phyloP scores from a whole-genome alignment of 1,140 invertebrate species.

The Drosophila lowei region DNA sequence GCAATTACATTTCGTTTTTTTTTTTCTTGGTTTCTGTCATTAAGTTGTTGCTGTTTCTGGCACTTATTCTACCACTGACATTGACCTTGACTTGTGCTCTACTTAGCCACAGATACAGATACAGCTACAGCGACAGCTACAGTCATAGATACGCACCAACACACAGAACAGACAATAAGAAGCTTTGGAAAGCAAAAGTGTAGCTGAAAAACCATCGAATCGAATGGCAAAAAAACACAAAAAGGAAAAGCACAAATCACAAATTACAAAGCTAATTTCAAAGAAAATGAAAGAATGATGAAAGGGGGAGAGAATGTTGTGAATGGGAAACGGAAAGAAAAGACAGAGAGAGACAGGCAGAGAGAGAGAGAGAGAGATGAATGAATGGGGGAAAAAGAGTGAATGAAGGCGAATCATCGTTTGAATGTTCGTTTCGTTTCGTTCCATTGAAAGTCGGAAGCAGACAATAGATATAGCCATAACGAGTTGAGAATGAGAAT shows the following conservation, averaged over 20 bases:
- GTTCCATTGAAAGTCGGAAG: constrained; percentile 19
- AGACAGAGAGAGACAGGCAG: no score
- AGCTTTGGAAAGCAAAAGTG: constrained; percentile 56
- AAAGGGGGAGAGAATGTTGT: neutral
- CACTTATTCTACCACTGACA: constrained; percentile 28
- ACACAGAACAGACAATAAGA: constrained; percentile 19
- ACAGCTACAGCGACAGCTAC: neutral
- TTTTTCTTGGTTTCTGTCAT: constrained; percentile 15
- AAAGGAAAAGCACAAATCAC: constrained; percentile 44
- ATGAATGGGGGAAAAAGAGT: constrained; percentile 7
- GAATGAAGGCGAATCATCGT: constrained; percentile 10
- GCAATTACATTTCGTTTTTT: constrained; percentile 9
- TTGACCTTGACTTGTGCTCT: constrained; percentile 66
- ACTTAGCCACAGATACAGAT: constrained; percentile 30
- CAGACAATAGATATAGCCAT: constrained; percentile 15
- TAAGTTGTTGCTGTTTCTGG: no score
- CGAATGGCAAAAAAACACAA: constrained; percentile 21
- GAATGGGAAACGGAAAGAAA: no score
- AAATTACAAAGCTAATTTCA: constrained; percentile 28
- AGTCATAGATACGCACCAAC: constrained; percentile 7
- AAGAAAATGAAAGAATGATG: constrained; percentile 5
- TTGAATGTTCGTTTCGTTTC: constrained; percentile 4
- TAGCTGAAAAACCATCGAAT: constrained; percentile 48
- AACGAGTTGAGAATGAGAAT: neutral
- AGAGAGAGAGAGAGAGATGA: no score